A percentile compares a stretch with the other conserved stretches of the same genome.
These are phyloP conservation scores for Chaetura pelagica DNA, from an alignment of 2,113 vertebrate genomes.

Conservation along the genomic window DNA sequence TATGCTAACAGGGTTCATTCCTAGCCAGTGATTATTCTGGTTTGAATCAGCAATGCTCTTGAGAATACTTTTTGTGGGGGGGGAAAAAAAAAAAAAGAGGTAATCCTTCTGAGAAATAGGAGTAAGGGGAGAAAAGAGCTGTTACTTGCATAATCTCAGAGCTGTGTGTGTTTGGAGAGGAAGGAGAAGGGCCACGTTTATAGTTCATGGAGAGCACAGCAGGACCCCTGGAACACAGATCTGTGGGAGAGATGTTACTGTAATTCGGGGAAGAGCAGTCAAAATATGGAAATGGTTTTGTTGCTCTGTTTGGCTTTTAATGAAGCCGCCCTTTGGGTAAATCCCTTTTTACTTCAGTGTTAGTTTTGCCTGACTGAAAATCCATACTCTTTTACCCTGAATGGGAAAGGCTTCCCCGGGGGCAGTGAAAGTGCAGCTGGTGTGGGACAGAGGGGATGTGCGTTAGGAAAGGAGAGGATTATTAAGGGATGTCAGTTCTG, in stretches of 20 bases:
- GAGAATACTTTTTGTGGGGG: neutral
- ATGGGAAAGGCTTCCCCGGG: neutral
- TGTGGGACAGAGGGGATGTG: neutral
- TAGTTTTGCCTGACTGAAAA: slow-evolving; percentile 3
- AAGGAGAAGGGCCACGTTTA: neutral
- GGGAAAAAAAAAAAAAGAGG: neutral
- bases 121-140: neutral
- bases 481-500: neutral
- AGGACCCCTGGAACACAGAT: neutral
- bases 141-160: neutral
- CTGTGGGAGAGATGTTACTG: neutral
- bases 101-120: neutral
- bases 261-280: neutral
- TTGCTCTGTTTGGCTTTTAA: neutral
- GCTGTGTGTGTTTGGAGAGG: neutral
- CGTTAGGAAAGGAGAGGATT: neutral
- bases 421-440: neutral
- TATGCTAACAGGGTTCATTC: slow-evolving; percentile 10
- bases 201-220: neutral
- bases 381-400: neutral
- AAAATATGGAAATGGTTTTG: slow-evolving; percentile 14
- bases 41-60: slow-evolving; percentile 36
- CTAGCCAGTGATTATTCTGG: slow-evolving; percentile 26
- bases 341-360: neutral
- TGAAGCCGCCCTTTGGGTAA: neutral